These are phyloP conservation scores for Arizona elegans DNA, from an alignment of 2,113 vertebrate genomes.

Conservation along the genomic window DNA sequence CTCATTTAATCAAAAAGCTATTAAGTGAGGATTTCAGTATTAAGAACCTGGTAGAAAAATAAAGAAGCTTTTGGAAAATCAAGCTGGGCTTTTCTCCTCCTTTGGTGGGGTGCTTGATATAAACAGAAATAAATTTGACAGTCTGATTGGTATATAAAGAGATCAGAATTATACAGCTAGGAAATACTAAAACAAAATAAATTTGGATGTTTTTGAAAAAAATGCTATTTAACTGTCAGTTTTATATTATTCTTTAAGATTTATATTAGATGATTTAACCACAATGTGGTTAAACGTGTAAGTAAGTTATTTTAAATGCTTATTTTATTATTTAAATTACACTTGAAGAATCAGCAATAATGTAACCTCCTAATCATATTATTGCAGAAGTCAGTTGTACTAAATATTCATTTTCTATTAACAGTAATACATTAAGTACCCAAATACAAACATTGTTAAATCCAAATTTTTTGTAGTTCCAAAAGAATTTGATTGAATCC, in stretches of 20 bases:
- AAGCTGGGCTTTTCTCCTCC: background rate
- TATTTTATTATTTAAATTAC: background rate
- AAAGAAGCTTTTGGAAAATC: background rate
- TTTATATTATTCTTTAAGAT: background rate
- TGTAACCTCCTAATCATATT: background rate
- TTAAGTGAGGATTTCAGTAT: constrained; percentile 13
- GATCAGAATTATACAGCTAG: constrained; percentile 14
- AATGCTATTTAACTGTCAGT: background rate
- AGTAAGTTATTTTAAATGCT: background rate
- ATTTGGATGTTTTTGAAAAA: background rate
- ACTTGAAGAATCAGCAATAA: background rate
- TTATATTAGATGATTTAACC: background rate
- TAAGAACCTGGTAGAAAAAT: constrained; percentile 34
- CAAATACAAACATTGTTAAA: background rate
- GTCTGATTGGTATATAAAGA: background rate
- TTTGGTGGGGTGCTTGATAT: background rate
- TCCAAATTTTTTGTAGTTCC: background rate
- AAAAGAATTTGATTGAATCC: background rate
- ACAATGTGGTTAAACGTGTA: background rate
- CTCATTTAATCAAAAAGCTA: constrained; percentile 17
- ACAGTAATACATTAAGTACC: background rate
- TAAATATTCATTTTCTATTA: background rate
- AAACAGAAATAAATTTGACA: constrained; percentile 10
- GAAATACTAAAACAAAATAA: background rate
- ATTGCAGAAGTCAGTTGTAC: background rate